Evolutionary conservation across 1,140 invertebrate species (phyloP), one percentile per base, ranked within the genome.

Genomic region (Centruroides vittatus): DNA sequence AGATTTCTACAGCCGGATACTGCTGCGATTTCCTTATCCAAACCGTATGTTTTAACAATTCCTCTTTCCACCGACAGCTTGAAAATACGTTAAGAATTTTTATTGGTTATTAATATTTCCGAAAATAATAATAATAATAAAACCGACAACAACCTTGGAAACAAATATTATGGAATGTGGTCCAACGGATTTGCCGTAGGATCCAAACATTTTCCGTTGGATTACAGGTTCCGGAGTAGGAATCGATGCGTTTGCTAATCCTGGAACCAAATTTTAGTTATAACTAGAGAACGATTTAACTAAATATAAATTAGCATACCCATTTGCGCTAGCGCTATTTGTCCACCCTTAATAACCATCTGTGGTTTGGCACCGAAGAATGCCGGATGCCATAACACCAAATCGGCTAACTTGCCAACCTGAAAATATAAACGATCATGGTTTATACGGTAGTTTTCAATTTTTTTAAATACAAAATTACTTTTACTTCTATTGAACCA

Each of bases 361-460:
- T 73, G 70, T 2, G 74, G 74, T 61, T 74, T 75, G 35, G 71
- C 70, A 7, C 73, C 74, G 67, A 76, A 76, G 61, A 75, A 75
- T 23, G 68, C 71, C n/a, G 74, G 73, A 50, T 70, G 66, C 74
- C 74, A 75, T 10, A 76, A 55, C 10, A 75, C 72, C 5, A 76
- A 36, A 63, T 76, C 74, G 23, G 74, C 74, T 60, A 75, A 61
- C 61, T 74, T 74, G 35, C 68, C 70, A 35, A 53, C 54, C 71
- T 73, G 51, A 59, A 64, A 59, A 49, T 41, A 6, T 23, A 23
- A 23, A 23, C 23, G n/a, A n/a, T n/a, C n/a, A 23, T 23, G 0
- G 23, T 23, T 23, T 23, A 35, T 57, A 60, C 58, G 5, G 51
- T 53, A 3, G 23, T 6, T 8, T 34, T 53, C 23, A 36, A 53